These are phyloP conservation scores for Cosmorhoe ocellata DNA, from an alignment of 2,888 invertebrate species.

Conservation along the genomic window DNA sequence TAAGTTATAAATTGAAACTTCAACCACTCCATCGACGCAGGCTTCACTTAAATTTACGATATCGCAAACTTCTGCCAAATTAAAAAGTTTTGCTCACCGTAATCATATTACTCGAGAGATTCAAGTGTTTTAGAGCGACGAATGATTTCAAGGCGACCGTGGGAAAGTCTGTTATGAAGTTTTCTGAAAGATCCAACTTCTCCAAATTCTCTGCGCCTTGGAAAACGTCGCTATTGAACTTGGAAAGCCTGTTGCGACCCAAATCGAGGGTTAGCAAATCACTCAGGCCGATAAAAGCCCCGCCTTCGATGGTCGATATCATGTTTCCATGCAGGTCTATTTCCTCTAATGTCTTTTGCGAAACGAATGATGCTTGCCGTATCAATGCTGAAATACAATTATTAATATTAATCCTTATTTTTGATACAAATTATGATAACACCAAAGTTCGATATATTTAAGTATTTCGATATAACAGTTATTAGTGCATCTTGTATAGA, in stretches of 20 bases:
- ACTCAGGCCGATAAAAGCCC: slow-evolving; percentile 86
- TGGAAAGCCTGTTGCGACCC: slow-evolving; percentile 89
- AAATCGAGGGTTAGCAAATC: slow-evolving; percentile 87
- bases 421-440: not conserved
- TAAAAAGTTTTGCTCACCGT: slow-evolving; percentile 80
- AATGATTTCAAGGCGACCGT: slow-evolving; percentile 88
- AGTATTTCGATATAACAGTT: too few species aligned
- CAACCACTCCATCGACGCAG: slow-evolving; percentile 28
- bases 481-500: too few species aligned
- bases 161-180: slow-evolving; percentile 92
- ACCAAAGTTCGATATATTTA: too few species aligned
- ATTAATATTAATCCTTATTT: not conserved
- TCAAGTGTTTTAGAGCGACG: slow-evolving; percentile 86
- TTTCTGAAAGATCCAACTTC: slow-evolving; percentile 92
- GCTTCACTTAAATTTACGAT: slow-evolving; percentile 31
- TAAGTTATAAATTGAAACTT: slow-evolving; percentile 29
- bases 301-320: slow-evolving; percentile 88
- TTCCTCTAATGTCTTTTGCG: slow-evolving; percentile 87
- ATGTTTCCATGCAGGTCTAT: slow-evolving; percentile 91
- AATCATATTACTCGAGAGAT: slow-evolving; percentile 93
- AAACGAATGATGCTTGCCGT: slow-evolving; percentile 85
- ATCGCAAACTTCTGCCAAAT: slow-evolving; percentile 31
- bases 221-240: slow-evolving; percentile 93
- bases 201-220: slow-evolving; percentile 89
- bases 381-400: slow-evolving; percentile 83